phyloP scores from a whole-genome alignment of 2,113 vertebrate species.

The Heliornis fulica region DNA sequence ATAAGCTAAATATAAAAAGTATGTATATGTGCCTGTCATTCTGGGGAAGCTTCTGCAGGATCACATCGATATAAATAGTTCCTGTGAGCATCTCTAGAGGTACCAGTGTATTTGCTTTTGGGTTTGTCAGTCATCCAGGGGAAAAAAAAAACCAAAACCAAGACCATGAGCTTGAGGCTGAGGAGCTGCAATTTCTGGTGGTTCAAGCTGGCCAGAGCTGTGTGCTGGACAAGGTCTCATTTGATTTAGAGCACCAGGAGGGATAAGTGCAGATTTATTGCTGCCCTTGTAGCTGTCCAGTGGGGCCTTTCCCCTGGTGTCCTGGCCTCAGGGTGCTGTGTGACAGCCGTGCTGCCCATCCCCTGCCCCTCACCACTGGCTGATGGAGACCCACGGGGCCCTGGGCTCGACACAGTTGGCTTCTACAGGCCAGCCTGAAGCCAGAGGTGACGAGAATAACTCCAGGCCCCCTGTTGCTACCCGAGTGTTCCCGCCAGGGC shows the following conservation, averaged over 20 bases:
- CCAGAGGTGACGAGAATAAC: neutral
- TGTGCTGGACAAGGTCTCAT: rapidly evolving
- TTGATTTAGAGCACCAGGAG: neutral
- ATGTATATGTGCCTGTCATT: neutral
- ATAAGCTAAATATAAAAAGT: neutral
- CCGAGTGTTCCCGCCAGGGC: neutral
- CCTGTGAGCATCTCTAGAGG: neutral
- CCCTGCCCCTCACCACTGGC: neutral
- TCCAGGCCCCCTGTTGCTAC: neutral
- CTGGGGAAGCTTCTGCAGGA: conserved; percentile 5
- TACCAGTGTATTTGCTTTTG: neutral
- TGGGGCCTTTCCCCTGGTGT: neutral
- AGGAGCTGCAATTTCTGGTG: neutral
- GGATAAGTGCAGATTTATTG: neutral
- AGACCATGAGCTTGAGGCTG: neutral
- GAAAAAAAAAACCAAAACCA: neutral
- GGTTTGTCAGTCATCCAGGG: neutral
- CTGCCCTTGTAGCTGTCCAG: neutral
- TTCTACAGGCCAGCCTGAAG: neutral
- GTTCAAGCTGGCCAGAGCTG: neutral
- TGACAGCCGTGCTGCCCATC: neutral
- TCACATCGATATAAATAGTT: conserved; percentile 1
- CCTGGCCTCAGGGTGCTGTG: neutral
- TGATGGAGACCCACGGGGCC: neutral
- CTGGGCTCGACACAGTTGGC: too few relatives aligned